Base-by-base conservation (phyloP, 2,888 invertebrate genomes). In the Tetramorium bicarinatum region DNA sequence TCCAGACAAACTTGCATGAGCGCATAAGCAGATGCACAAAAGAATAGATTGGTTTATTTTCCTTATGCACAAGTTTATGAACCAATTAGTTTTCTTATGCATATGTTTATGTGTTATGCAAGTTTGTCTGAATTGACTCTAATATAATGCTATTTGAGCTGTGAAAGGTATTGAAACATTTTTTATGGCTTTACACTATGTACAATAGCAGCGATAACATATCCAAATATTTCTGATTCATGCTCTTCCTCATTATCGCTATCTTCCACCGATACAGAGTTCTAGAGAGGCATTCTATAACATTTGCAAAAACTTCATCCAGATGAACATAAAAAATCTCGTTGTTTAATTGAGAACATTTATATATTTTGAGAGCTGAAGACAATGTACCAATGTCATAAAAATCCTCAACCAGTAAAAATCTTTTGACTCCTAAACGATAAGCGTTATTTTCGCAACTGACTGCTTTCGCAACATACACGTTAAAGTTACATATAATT, bases 281-380 rank as follows among this genome's bases (percentile, higher is more conserved):
- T 49, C 47, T 49, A 67, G 49, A 67, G 11, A 49, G 67, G 29
- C 49, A 67, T 47, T 1, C 25, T 67, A 29, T 67, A 67, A 49
- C 49, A 49, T 67, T 67, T n/a, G 67, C 49, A 18, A 9, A 11
- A 67, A 67, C 29, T 67, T 67, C 9, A 4, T 67, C 18, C 1
- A 67, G 2, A 11, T 2, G 3, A 66, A 44, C 13, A 44, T 44
- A 41, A 7, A 44, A 64, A 64, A 29, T 49, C 0, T 29, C 29
- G 7, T 67, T 29, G 11, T 4, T 18, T 4, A 66, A 9, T 25
- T 6, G 25, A 8, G 64, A 66, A 66, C 62, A 62, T n/a, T 18
- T 62, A n/a, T 44, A 66, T 8, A 66, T 25, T 44, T 66, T 21
- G 3, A 66, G 13, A 66, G 7, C 3, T 13, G 64, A 66, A 21